Conservation (phyloP, 2,797 vertebrate genomes). For the Eupleurogrammus muticus region DNA sequence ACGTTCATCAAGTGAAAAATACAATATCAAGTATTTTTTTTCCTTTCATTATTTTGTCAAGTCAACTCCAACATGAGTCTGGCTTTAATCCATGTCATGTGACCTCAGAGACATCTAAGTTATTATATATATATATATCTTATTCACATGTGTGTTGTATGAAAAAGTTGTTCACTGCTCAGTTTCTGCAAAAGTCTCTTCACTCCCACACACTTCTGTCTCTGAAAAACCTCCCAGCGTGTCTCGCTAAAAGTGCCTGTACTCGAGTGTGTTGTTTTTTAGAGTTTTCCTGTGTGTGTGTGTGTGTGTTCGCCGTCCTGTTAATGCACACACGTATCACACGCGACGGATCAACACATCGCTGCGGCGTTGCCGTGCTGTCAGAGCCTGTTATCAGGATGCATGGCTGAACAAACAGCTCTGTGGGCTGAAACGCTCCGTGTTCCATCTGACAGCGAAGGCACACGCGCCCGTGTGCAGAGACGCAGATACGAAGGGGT, state of each 20-base stretch:
- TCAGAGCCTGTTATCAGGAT: constrained; percentile 43
- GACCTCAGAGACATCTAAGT: no score
- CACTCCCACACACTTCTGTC: constrained; percentile 57
- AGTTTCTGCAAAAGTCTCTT: constrained; percentile 40
- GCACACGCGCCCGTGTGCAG: constrained; percentile 13
- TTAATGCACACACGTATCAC: constrained; percentile 47
- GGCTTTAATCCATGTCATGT: not conserved
- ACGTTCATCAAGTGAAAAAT: no score
- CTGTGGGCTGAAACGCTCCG: constrained; percentile 23
- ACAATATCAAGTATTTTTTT: not conserved
- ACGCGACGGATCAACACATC: constrained; percentile 29
- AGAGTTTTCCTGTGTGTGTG: constrained; percentile 1
- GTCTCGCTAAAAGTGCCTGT: constrained; percentile 39
- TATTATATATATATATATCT: no score
- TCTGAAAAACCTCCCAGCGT: constrained; percentile 47
- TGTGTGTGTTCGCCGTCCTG: constrained; percentile 27
- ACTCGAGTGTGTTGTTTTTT: constrained; percentile 30
- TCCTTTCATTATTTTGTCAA: no score
- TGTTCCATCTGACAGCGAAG: not conserved
- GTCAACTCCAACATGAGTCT: not conserved
- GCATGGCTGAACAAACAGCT: constrained; percentile 15
- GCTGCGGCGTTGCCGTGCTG: constrained; percentile 39
- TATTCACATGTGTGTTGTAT: constrained; percentile 8
- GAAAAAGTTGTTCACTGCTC: constrained; percentile 20
- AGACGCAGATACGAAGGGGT: constrained; percentile 5